Evolutionary conservation across 23 tunicate species (phyloP).

Genomic region (Botrylloides violaceus): DNA sequence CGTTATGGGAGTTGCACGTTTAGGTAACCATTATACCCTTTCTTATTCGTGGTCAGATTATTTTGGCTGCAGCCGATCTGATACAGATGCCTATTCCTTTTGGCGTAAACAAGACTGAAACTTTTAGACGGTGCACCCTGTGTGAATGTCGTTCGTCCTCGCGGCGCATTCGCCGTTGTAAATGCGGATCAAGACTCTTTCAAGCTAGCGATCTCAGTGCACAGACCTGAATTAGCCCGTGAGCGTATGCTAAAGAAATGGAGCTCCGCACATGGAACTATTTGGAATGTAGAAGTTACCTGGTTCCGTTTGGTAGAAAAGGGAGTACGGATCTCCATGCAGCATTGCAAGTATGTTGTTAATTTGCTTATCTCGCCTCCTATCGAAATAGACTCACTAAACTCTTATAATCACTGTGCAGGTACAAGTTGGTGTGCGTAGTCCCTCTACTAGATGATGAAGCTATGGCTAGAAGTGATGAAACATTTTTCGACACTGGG

Average conservation of each 20-base stretch:
- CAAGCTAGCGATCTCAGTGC: conserved; percentile 13
- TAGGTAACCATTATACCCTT: too few species aligned
- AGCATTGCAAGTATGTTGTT: conserved; percentile 20
- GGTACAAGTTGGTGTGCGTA: conserved; percentile 17
- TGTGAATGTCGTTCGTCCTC: conserved; percentile 7
- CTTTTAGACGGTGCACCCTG: conserved; percentile 18
- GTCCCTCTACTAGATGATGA: conserved; percentile 22
- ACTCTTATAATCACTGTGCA: too few species aligned
- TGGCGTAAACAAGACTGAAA: too few species aligned
- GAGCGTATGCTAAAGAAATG: conserved; percentile 10
- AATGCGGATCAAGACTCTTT: not conserved
- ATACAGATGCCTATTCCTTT: too few species aligned
- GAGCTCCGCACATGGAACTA: not conserved
- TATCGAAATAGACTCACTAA: too few species aligned
- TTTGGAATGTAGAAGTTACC: conserved; percentile 13
- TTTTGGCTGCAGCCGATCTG: too few species aligned
- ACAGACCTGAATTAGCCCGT: conserved; percentile 3
- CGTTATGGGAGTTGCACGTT: too few species aligned
- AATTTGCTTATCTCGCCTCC: too few species aligned
- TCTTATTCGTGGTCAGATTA: too few species aligned
- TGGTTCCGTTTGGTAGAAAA: conserved; percentile 21
- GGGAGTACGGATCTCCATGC: conserved; percentile 25
- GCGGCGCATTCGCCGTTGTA: conserved; percentile 7
- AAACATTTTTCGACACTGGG: not conserved
- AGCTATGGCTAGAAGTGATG: conserved; percentile 15